phyloP scores from a whole-genome alignment of 1,140 invertebrate species.

The Piezodorus guildinii region DNA sequence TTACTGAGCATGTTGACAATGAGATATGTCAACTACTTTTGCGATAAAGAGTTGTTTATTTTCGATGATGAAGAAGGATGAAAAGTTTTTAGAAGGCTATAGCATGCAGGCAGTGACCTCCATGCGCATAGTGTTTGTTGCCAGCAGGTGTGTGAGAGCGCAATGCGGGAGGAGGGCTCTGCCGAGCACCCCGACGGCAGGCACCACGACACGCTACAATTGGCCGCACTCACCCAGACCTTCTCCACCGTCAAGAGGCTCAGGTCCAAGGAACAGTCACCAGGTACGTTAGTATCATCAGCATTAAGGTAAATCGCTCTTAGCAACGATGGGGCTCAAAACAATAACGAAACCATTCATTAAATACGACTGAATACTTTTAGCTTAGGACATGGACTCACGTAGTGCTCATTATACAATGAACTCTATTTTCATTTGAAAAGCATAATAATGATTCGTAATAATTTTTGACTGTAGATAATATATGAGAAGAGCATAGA shows the following conservation, averaged over 20 bases:
- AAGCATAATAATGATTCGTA: no score
- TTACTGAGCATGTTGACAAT: no score
- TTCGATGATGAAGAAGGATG: background rate
- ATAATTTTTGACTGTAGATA: no score
- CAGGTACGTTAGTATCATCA: background rate
- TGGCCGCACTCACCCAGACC: conserved; percentile 32
- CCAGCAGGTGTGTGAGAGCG: background rate
- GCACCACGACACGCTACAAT: conserved; percentile 27
- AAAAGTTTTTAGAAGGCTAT: background rate
- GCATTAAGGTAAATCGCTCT: no score
- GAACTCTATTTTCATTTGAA: no score
- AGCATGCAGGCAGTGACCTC: background rate
- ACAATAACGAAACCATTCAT: no score
- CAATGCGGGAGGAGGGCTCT: background rate
- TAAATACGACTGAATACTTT: no score
- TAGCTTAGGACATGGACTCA: no score
- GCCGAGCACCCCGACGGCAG: background rate
- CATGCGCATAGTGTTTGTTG: background rate
- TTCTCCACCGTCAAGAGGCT: conserved; percentile 32
- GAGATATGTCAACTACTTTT: background rate
- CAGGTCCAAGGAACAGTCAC: conserved; percentile 24
- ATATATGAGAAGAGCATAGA: no score
- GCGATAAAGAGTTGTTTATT: background rate
- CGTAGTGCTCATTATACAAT: no score
- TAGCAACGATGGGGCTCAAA: no score